Evolutionary conservation across 2,888 invertebrate species (phyloP), one percentile per base, ranked within the genome.

Genomic region (Brachyptera risi): DNA sequence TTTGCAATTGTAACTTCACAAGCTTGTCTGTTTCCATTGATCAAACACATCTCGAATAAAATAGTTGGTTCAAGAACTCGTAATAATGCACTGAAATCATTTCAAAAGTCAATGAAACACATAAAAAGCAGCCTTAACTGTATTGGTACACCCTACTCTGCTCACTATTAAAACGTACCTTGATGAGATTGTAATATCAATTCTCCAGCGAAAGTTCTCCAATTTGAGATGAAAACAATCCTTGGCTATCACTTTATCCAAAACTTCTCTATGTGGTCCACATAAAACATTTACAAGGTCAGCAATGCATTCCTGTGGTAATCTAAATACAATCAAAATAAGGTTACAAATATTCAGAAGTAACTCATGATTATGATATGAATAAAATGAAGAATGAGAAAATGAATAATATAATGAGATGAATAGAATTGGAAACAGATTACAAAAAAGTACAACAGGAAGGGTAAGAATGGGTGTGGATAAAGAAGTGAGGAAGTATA

Each of bases 141-240:
- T n/a, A n/a, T n/a, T n/a, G n/a, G n/a, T n/a, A n/a, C n/a, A n/a
- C n/a, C n/a, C n/a, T n/a, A n/a, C n/a, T n/a, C n/a, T n/a, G n/a
- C n/a, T n/a, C n/a, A n/a, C n/a, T 15, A 47, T 23, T 47, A 1
- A n/a, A 7, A 19, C 56, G 61, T 73, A 81, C 80, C 76, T 77
- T 15, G 80, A 78, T 15, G 76, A 74, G 58, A 81, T 72, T 0
- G 78, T 77, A 57, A 81, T 77, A 66, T 81, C 79, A 26, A 81
- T 75, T 24, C 78, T 74, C 80, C 81, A 81, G 65, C 78, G 70
- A 71, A 70, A 79, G 37, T 67, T 75, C 68, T 67, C 73, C 68
- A 72, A 73, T 69, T 69, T 74, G 68, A 66, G 76, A 72, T 66
- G 76, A 70, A 70, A 76, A 63, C 70, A 74, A 66, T 74, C 77